Conservation (phyloP, 2,113 vertebrate species). For the Urocolius indicus region DNA sequence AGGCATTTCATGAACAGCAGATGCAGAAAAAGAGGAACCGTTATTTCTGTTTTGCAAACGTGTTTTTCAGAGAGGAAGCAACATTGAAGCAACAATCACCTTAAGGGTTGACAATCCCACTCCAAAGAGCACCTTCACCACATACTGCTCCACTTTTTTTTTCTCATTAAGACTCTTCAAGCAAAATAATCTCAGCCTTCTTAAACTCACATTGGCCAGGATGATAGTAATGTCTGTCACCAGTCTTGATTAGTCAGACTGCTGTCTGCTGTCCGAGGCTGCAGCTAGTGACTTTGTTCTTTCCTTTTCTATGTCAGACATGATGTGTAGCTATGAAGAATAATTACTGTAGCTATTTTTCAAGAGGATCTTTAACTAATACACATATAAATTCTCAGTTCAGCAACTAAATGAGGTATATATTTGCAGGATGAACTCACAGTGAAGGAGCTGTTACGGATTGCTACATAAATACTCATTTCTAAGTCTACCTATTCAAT, state of each 20-base stretch:
- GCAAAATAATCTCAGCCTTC: not conserved
- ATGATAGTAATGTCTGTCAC: not conserved
- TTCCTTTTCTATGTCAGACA: not conserved
- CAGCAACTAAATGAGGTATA: not conserved
- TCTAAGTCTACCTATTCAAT: not conserved
- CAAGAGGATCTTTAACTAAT: not conserved
- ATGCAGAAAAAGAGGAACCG: not conserved
- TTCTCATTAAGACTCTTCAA: not conserved
- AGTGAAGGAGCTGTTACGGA: not conserved
- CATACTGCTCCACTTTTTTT: not conserved
- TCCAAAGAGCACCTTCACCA: not conserved
- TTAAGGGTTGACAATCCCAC: not conserved
- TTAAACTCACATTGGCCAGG: not conserved
- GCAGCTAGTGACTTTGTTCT: not conserved
- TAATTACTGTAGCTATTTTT: not conserved
- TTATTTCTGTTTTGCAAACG: not conserved
- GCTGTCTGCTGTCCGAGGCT: not conserved
- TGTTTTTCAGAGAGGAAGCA: not conserved
- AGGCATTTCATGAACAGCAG: not conserved
- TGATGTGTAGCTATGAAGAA: not conserved
- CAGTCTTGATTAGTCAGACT: not conserved
- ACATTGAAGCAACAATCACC: not conserved
- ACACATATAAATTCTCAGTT: not conserved
- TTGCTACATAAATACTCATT: not conserved
- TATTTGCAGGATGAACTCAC: not conserved